Evolutionary conservation across 1,140 invertebrate species (phyloP).

Genomic region (Anastrepha obliqua): DNA sequence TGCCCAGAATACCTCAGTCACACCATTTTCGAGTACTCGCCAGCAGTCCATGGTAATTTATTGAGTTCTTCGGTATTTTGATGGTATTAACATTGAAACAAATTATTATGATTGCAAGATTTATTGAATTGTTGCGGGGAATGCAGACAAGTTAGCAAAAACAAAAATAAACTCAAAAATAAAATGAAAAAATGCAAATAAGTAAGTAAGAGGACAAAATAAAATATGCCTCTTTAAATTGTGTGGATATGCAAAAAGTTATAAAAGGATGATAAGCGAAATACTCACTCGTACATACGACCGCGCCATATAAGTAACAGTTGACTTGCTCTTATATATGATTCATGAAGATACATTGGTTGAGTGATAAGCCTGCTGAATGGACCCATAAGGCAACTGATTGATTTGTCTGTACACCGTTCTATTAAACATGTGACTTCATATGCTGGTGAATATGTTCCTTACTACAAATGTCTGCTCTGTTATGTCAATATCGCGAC

Average conservation of each 20-base stretch:
- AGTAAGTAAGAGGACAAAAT: not conserved
- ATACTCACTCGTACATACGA: too few relatives aligned
- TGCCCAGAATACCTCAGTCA: not conserved
- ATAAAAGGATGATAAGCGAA: too few relatives aligned
- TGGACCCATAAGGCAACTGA: not conserved
- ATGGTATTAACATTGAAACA: slow-evolving; percentile 72
- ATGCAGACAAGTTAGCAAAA: slow-evolving; percentile 16
- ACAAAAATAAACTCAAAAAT: not conserved
- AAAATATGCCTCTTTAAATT: not conserved
- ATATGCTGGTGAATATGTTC: too few relatives aligned
- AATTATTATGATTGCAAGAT: slow-evolving; percentile 74
- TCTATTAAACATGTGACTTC: too few relatives aligned
- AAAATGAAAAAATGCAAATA: not conserved
- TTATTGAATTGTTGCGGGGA: slow-evolving; percentile 60
- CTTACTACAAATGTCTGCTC: not conserved
- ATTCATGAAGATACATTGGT: too few relatives aligned
- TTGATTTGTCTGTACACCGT: not conserved
- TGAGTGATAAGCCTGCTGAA: too few relatives aligned
- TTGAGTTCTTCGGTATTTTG: slow-evolving; percentile 74
- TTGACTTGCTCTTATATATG: too few relatives aligned
- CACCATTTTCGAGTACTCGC: not conserved
- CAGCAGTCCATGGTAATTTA: slow-evolving; percentile 64
- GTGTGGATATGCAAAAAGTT: too few relatives aligned
- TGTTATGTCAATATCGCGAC: not conserved
- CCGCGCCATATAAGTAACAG: too few relatives aligned